These are phyloP conservation scores for Alloplasta piceator DNA, from an alignment of 2,888 invertebrate genomes.

Conservation along the genomic window DNA sequence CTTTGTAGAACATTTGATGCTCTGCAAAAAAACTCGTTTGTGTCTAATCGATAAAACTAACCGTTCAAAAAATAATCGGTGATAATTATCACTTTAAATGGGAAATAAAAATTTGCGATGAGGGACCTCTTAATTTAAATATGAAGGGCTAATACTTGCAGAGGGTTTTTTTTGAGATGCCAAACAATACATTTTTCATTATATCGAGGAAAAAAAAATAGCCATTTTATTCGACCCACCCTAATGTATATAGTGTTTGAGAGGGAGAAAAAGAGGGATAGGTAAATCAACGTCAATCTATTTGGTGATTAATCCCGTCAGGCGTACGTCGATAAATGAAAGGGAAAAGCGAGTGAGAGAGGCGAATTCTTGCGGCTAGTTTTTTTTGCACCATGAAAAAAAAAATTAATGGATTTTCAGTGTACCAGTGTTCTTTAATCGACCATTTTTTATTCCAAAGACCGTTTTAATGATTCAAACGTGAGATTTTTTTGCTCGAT, in stretches of 20 bases:
- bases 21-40: too few relatives aligned
- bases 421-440: conserved; percentile 51
- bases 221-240: too few relatives aligned
- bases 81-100: too few relatives aligned
- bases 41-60: too few relatives aligned
- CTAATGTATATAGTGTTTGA: neutral
- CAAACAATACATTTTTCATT: too few relatives aligned
- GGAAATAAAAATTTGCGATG: too few relatives aligned
- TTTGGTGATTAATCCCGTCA: conserved; percentile 62
- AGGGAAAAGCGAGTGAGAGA: conserved; percentile 2
- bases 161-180: too few relatives aligned
- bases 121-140: too few relatives aligned
- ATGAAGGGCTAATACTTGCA: too few relatives aligned
- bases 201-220: too few relatives aligned
- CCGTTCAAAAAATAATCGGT: too few relatives aligned
- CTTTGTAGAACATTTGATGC: too few relatives aligned
- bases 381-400: conserved; percentile 25
- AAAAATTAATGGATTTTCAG: conserved; percentile 64
- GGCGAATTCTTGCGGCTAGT: conserved; percentile 56
- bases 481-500: neutral
- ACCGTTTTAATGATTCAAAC: conserved; percentile 11
- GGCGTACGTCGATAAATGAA: conserved; percentile 59
- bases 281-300: conserved; percentile 63
- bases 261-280: conserved; percentile 12
- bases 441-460: conserved; percentile 7